A percentile compares a stretch with the other conserved stretches of the same genome.
Conservation (phyloP, 2,888 invertebrate species). For the Thymelicus sylvestris region DNA sequence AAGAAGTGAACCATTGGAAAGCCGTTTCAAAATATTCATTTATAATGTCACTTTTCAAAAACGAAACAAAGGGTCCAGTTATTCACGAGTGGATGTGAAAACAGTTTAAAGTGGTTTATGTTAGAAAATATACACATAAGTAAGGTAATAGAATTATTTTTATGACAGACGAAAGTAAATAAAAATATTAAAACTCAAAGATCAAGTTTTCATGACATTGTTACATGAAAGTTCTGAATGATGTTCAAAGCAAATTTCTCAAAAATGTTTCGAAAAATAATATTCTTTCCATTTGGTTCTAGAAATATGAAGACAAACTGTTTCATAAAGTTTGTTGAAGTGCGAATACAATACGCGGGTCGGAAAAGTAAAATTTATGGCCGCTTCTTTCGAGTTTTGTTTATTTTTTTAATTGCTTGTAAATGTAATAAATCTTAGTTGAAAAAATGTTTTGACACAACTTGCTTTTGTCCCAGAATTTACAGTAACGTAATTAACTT, state of each 20-base stretch:
- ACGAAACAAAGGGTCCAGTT: too few relatives aligned
- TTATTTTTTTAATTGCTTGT: conserved; percentile 19
- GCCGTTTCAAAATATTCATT: too few relatives aligned
- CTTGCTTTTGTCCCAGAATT: neutral
- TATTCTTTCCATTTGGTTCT: conserved; percentile 24
- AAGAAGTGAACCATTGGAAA: too few relatives aligned
- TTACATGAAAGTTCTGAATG: conserved; percentile 6
- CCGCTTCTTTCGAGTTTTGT: conserved; percentile 2
- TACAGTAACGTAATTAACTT: neutral
- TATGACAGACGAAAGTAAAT: neutral
- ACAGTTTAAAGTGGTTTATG: too few relatives aligned
- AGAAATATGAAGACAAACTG: conserved; percentile 28
- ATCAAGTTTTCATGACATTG: conserved; percentile 5
- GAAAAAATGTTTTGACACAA: neutral
- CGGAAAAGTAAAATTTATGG: conserved; percentile 23
- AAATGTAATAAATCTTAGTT: conserved; percentile 6
- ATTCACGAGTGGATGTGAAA: too few relatives aligned
- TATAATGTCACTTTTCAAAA: too few relatives aligned
- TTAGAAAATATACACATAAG: too few relatives aligned
- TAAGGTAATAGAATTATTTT: too few relatives aligned
- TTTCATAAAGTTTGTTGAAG: conserved; percentile 31
- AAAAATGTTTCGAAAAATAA: conserved; percentile 20
- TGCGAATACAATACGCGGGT: conserved; percentile 29
- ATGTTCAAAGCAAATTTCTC: conserved; percentile 19
- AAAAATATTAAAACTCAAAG: neutral